Evolutionary conservation across 2,113 vertebrate genomes (phyloP).

Genomic region (Strix aluco): DNA sequence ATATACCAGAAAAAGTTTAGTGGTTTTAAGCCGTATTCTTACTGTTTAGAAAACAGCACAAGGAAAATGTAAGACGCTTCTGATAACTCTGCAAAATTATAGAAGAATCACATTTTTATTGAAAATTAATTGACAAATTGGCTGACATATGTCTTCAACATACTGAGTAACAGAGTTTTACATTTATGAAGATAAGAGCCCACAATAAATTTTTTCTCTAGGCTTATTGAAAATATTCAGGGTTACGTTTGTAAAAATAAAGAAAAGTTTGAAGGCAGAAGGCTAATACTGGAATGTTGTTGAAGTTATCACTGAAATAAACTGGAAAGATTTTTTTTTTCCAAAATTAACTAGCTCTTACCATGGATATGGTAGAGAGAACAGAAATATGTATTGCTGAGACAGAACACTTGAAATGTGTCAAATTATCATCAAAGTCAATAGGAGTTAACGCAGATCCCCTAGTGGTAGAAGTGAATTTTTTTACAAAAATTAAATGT

Average conservation of each 20-base stretch:
- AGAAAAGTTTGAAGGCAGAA: background rate
- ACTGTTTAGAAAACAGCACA: background rate
- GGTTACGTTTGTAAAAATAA: background rate
- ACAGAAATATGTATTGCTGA: background rate
- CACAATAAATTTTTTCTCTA: background rate
- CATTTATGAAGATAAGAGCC: background rate
- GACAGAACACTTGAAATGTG: background rate
- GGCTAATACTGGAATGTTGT: background rate
- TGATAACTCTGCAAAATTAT: background rate
- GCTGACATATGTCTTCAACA: background rate
- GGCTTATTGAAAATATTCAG: background rate
- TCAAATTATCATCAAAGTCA: background rate
- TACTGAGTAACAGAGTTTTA: background rate
- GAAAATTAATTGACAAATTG: background rate
- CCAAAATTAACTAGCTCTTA: background rate
- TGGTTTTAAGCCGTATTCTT: background rate
- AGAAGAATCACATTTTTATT: background rate
- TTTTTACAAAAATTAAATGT: background rate
- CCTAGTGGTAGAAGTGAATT: background rate
- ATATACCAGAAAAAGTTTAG: background rate
- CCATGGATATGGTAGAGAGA: background rate
- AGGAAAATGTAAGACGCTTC: background rate
- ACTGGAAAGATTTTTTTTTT: background rate
- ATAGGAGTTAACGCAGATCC: background rate
- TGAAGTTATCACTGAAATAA: background rate